These are phyloP conservation scores for Malurus alboscapulatus DNA, from an alignment of 2,113 vertebrate genomes.

Conservation along the genomic window DNA sequence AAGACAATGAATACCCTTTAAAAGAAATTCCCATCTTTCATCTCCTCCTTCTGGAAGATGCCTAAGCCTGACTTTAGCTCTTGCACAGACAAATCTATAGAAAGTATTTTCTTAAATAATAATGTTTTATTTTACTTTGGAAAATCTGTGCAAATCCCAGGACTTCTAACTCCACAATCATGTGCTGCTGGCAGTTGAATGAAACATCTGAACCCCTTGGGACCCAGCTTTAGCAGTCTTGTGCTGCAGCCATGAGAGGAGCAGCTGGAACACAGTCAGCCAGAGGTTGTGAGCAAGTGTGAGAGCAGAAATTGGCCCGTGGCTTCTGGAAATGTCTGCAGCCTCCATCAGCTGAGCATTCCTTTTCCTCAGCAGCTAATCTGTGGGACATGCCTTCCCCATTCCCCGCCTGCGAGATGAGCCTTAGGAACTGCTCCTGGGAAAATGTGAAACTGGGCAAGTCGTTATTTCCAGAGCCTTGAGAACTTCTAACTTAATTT, in stretches of 20 bases:
- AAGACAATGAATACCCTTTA: not conserved
- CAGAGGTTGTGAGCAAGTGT: not conserved
- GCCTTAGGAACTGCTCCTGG: not conserved
- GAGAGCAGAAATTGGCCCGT: not conserved
- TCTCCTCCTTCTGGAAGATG: not conserved
- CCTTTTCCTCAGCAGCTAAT: constrained; percentile 5
- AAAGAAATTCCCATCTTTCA: constrained; percentile 2
- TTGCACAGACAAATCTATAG: not conserved
- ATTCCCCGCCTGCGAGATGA: not conserved
- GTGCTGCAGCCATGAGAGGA: not conserved
- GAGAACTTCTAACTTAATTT: not conserved
- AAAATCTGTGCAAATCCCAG: constrained; percentile 7
- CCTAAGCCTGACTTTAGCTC: not conserved
- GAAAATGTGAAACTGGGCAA: constrained; percentile 12
- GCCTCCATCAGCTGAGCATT: constrained; percentile 28
- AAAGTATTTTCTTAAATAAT: constrained; percentile 4
- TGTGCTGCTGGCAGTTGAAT: not conserved
- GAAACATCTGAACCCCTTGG: not conserved
- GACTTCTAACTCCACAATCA: not conserved
- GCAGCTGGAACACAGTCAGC: not conserved
- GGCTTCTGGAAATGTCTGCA: constrained; percentile 24
- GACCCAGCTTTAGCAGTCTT: not conserved
- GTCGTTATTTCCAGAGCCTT: not conserved
- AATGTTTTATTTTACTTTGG: constrained; percentile 2
- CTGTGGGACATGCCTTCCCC: not conserved